A percentile compares a stretch with the other conserved stretches of the same genome.
Evolutionary conservation across 2,113 vertebrate species (phyloP).

Genomic region (Glaucomys volans): DNA sequence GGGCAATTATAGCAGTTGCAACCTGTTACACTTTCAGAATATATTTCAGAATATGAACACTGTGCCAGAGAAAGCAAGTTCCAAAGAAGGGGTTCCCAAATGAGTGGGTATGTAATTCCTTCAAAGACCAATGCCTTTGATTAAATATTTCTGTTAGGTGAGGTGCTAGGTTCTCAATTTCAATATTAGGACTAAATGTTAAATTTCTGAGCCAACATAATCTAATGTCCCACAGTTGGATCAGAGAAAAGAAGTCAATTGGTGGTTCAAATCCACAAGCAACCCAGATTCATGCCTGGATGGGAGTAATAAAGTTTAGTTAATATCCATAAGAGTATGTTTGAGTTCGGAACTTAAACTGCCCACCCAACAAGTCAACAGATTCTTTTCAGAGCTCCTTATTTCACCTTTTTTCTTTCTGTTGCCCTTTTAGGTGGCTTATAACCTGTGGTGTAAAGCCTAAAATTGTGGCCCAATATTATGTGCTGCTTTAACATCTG

Average conservation of each 20-base stretch:
- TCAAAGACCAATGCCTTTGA: background rate
- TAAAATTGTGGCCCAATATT: background rate
- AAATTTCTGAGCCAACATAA: background rate
- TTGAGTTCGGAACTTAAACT: background rate
- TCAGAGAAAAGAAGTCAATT: background rate
- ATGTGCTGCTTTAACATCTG: background rate
- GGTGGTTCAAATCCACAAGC: background rate
- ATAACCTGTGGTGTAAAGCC: background rate
- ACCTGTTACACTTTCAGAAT: too few relatives aligned
- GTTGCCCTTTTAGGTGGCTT: background rate
- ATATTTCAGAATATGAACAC: background rate
- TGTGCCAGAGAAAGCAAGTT: background rate
- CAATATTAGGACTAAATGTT: background rate
- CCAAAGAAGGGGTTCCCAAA: background rate
- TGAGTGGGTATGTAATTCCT: background rate
- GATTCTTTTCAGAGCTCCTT: background rate
- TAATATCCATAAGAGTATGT: background rate
- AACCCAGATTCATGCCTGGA: background rate
- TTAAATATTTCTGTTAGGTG: background rate
- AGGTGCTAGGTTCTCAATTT: background rate
- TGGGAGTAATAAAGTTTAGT: slow-evolving; percentile 9
- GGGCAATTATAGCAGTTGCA: background rate
- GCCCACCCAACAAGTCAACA: background rate
- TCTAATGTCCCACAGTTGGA: background rate
- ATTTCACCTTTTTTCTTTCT: background rate